Evolutionary conservation across 2,113 vertebrate genomes (phyloP), one percentile per base, ranked within the genome.

Genomic region (Gopherus evgoodei): DNA sequence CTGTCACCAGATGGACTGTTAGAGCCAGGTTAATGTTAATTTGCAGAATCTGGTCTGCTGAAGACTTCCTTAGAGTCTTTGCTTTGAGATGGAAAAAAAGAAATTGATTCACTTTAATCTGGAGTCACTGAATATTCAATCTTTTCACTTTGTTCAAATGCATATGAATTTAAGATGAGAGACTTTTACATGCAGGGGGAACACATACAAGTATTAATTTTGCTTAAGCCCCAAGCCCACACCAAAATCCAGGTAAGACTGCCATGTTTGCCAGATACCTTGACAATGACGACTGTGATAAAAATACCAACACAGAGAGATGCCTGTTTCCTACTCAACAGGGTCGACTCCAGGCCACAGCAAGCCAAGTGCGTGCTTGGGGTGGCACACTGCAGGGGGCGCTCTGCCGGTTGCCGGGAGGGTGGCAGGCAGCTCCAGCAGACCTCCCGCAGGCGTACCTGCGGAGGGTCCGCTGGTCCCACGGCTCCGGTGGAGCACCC

Each of bases 221-320:
- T 38, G 72, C 44, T 31, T n/a, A 2, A 93, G 35, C 65, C 53
- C 78, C 57, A 72, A 82, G 62, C 12, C 50, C 52, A 69, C 10
- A 89, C 50, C 47, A 47, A 82, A 76, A 35, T 13, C 56, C 4
- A 69, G 59, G n/a, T 49, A 87, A 90, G 81, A 69, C 1, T 47
- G 6, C 11, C 52, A 35, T 89, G 11, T 49, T 25, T 81, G 62
- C 53, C 79, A 83, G 31, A 72, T n/a, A 69, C 88, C 27, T 8
- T 25, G 1, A 7, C 52, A 57, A 72, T 50, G 6, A 3, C 62
- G 50, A 88, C 72, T 24, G 9, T 38, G 19, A 84, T 0, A 9
- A 83, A 86, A 88, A 86, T 81, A 52, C n/a, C 76, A 82, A 78
- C 85, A 84, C 50, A 44, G 81, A 90, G 83, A 84, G 3, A 81